Evolutionary conservation across 2,888 invertebrate genomes (phyloP).

Genomic region (Pecten maximus): DNA sequence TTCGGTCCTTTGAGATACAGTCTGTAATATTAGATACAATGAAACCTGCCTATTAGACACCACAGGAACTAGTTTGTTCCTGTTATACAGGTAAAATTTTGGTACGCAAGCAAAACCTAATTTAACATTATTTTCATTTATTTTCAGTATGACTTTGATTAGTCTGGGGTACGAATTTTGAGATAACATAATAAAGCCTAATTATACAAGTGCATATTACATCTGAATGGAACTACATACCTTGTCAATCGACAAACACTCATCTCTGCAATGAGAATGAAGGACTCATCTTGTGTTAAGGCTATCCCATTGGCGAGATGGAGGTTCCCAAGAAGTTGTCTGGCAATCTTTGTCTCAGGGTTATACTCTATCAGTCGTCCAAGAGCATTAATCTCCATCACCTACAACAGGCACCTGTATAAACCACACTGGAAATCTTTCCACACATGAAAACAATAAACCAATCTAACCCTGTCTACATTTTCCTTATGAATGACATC

Average conservation of each 20-base stretch:
- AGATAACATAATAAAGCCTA: too few species aligned
- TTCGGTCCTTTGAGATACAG: slow-evolving; percentile 68
- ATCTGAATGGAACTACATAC: too few species aligned
- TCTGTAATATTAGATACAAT: slow-evolving; percentile 59
- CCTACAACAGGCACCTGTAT: slow-evolving; percentile 58
- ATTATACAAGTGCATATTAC: too few species aligned
- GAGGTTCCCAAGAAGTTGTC: slow-evolving; percentile 65
- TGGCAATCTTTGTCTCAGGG: slow-evolving; percentile 59
- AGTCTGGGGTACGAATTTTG: too few species aligned
- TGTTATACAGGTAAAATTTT: too few species aligned
- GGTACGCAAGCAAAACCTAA: too few species aligned
- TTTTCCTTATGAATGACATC: too few species aligned
- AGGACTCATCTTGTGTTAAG: slow-evolving; percentile 66
- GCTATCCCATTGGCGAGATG: slow-evolving; percentile 75
- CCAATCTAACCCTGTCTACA: neutral
- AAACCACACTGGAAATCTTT: neutral
- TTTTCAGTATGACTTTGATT: too few species aligned
- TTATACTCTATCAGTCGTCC: slow-evolving; percentile 70
- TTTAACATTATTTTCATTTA: too few species aligned
- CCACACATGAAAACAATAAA: neutral
- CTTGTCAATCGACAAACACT: slow-evolving; percentile 67
- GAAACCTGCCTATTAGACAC: neutral
- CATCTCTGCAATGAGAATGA: slow-evolving; percentile 71
- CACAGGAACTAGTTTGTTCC: neutral
- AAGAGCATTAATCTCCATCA: slow-evolving; percentile 71